Evolutionary conservation across 2,113 vertebrate species (phyloP).

Genomic region (Malaclemys terrapin): DNA sequence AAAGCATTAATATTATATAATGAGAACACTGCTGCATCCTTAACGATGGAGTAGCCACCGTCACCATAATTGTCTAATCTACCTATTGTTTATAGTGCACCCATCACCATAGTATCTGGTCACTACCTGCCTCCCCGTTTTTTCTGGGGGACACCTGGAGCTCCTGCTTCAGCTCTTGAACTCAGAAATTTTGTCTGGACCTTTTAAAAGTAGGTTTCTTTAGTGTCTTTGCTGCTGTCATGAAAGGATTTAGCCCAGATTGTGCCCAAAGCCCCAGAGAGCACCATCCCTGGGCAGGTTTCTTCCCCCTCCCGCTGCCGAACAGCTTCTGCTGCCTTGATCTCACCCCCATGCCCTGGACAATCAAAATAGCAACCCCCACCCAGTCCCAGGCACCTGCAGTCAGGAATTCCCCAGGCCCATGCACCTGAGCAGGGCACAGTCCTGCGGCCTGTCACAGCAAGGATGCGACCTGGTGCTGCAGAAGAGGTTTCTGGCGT

Average conservation of each 20-base stretch:
- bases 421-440: neutral
- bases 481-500: neutral
- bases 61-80: neutral
- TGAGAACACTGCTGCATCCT: too few species aligned
- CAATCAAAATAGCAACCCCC: neutral
- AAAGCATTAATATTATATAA: neutral
- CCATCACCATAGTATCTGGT: neutral
- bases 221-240: neutral
- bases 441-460: neutral
- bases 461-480: neutral
- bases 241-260: neutral
- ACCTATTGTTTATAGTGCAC: neutral
- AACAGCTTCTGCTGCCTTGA: neutral
- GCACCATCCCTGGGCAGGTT: neutral
- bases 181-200: neutral
- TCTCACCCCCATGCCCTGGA: too few species aligned
- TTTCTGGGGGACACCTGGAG: neutral
- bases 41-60: neutral
- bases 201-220: neutral
- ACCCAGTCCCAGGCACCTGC: neutral
- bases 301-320: neutral
- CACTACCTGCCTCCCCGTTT: neutral
- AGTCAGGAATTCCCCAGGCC: neutral
- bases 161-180: neutral
- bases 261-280: neutral